These are phyloP conservation scores for Eretmocerus hayati DNA, from an alignment of 2,888 invertebrate species.

Conservation along the genomic window DNA sequence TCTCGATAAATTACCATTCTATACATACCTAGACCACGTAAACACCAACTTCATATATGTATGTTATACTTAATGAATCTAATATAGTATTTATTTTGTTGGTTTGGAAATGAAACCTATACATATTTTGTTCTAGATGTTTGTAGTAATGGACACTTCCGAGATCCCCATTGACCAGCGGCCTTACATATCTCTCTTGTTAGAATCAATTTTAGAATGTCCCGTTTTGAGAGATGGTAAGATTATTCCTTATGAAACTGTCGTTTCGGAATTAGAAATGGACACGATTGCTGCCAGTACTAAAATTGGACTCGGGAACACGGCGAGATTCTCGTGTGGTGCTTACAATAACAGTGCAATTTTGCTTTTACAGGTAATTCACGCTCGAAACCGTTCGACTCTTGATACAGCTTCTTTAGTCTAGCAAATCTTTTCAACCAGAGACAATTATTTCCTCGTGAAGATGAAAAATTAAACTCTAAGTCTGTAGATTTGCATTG, in stretches of 20 bases:
- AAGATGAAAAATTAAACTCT: too few relatives aligned
- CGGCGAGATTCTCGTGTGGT: conserved; percentile 61
- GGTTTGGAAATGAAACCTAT: background rate
- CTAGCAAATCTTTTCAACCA: too few relatives aligned
- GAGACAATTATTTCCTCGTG: too few relatives aligned
- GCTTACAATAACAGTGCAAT: conserved; percentile 62
- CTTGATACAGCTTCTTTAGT: too few relatives aligned
- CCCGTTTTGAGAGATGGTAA: conserved; percentile 57
- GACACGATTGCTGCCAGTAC: conserved; percentile 63
- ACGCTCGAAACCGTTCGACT: too few relatives aligned
- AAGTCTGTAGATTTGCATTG: too few relatives aligned
- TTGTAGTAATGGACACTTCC: conserved; percentile 64
- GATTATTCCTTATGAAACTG: conserved; percentile 60
- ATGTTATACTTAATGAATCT: too few relatives aligned
- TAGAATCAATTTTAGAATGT: conserved; percentile 70
- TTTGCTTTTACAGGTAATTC: conserved; percentile 59
- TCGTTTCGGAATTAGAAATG: conserved; percentile 71
- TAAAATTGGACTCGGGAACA: conserved; percentile 58
- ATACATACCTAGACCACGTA: conserved; percentile 70
- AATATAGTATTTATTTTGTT: too few relatives aligned
- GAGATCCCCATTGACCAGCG: conserved; percentile 54
- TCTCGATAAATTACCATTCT: conserved; percentile 61
- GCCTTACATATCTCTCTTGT: conserved; percentile 67
- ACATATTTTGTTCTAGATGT: conserved; percentile 54
- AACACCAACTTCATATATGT: conserved; percentile 81